Evolutionary conservation across 2,113 vertebrate genomes (phyloP).

Genomic region (Promerops cafer): DNA sequence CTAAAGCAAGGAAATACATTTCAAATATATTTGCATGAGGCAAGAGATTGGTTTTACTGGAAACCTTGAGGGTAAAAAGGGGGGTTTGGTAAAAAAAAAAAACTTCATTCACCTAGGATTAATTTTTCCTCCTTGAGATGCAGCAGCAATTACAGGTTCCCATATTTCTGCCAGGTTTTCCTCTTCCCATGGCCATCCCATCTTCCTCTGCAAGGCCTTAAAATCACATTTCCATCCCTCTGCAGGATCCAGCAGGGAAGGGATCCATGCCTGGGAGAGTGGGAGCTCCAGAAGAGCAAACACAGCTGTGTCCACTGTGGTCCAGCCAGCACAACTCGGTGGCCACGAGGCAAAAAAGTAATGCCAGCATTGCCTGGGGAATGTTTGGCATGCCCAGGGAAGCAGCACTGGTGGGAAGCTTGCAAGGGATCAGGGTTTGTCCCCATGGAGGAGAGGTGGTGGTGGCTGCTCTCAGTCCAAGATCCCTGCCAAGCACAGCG

Average conservation of each 20-base stretch:
- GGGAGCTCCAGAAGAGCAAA: background rate
- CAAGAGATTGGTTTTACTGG: background rate
- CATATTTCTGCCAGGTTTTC: background rate
- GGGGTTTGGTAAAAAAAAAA: background rate
- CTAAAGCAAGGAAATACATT: background rate
- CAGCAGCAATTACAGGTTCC: background rate
- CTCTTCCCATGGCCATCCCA: rapidly evolving
- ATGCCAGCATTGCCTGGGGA: background rate
- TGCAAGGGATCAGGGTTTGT: rapidly evolving
- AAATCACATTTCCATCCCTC: background rate
- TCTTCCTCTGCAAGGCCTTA: too few species aligned
- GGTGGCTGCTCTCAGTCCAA: rapidly evolving
- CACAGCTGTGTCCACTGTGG: background rate
- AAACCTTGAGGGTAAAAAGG: background rate
- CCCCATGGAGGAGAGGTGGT: rapidly evolving
- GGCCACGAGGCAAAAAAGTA: rapidly evolving
- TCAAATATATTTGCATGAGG: background rate
- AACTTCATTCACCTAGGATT: background rate
- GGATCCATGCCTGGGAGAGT: background rate
- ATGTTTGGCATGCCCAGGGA: background rate
- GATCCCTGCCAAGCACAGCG: background rate
- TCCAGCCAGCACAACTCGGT: rapidly evolving
- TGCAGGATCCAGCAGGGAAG: rapidly evolving
- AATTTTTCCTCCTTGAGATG: background rate
- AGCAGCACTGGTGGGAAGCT: background rate